Percentiles rank a stretch among this genome's conserved stretches.
Evolutionary conservation across 2,797 vertebrate species (phyloP).

Genomic region (Lutjanus campechanus): DNA sequence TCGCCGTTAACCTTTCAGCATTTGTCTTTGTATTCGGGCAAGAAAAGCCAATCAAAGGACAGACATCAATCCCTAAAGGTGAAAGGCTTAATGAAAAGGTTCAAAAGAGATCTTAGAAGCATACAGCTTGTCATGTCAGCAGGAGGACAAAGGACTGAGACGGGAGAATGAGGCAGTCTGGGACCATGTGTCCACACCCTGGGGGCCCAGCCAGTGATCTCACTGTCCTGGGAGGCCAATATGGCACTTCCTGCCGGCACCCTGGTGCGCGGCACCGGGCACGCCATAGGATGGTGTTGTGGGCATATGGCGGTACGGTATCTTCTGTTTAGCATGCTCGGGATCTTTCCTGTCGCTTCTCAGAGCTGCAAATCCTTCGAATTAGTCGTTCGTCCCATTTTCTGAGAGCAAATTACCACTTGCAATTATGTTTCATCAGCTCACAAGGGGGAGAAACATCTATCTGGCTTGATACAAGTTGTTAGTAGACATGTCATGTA

Average conservation of each 20-base stretch:
- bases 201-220: slow-evolving; percentile 72
- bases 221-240: slow-evolving; percentile 74
- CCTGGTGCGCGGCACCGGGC: slow-evolving; percentile 51
- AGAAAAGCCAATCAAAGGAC: slow-evolving; percentile 35
- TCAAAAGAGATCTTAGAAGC: slow-evolving; percentile 45
- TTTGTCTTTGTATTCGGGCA: slow-evolving; percentile 20
- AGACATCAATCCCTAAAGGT: slow-evolving; percentile 18
- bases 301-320: slow-evolving; percentile 67
- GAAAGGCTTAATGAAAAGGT: slow-evolving; percentile 46
- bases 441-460: slow-evolving; percentile 51
- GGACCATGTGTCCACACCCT: slow-evolving; percentile 80
- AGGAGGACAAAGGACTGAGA: slow-evolving; percentile 57
- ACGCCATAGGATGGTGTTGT: slow-evolving; percentile 44
- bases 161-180: slow-evolving; percentile 45
- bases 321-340: slow-evolving; percentile 45
- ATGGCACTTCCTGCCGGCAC: slow-evolving; percentile 75
- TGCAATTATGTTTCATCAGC: slow-evolving; percentile 72
- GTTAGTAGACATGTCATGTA: slow-evolving; percentile 50
- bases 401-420: slow-evolving; percentile 55
- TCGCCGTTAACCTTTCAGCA: background rate
- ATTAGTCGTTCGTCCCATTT: slow-evolving; percentile 39
- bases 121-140: slow-evolving; percentile 60
- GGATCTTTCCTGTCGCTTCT: slow-evolving; percentile 45
- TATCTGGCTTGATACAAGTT: slow-evolving; percentile 33
- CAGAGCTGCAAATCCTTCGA: slow-evolving; percentile 33